Conservation (phyloP, 2,113 vertebrate species). For the Notothenia rossii region DNA sequence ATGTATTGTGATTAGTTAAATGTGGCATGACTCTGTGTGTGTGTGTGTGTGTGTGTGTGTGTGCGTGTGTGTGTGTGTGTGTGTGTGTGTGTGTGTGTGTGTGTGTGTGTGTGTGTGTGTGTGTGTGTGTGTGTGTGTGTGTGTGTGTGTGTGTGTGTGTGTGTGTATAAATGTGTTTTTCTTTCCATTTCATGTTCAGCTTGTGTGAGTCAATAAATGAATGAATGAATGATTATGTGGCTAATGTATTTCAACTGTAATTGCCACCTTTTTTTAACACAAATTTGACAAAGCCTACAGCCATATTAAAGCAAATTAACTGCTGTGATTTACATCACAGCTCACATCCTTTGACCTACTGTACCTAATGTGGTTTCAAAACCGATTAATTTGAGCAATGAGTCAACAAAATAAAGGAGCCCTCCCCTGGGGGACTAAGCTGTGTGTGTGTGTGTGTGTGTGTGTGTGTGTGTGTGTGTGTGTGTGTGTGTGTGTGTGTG, state of each 20-base stretch:
- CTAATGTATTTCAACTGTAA: background rate
- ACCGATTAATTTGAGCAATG: constrained; percentile 19
- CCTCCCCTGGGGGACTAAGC: background rate
- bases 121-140: no score
- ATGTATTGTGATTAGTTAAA: background rate
- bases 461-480: background rate
- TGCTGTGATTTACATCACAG: background rate
- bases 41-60: no score
- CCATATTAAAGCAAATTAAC: background rate
- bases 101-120: no score
- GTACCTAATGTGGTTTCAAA: constrained; percentile 18
- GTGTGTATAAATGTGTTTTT: background rate
- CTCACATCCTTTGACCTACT: background rate
- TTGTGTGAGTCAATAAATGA: background rate
- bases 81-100: no score
- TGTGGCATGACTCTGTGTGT: no score
- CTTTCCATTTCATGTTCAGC: background rate
- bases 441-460: background rate
- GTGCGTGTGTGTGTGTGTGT: no score
- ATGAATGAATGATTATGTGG: background rate
- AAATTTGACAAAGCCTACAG: background rate
- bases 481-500: background rate
- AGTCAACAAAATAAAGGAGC: background rate
- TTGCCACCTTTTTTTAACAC: background rate
- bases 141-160: no score